Conservation (phyloP, 2,797 vertebrate genomes). For the Gobionotothen gibberifrons region DNA sequence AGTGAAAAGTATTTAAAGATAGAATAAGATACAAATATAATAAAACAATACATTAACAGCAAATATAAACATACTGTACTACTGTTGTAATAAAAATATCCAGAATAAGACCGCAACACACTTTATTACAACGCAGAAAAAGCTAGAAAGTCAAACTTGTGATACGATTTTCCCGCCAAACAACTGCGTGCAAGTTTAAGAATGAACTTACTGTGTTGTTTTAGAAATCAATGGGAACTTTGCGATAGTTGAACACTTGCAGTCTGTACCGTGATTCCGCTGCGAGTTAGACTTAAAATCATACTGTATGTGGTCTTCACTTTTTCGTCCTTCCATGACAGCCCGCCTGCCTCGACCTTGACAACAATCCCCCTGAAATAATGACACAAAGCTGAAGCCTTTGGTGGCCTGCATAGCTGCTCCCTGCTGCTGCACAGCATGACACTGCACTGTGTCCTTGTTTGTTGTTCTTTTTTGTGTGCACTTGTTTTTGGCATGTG, state of each 20-base stretch:
- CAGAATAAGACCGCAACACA: neutral
- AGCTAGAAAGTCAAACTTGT: neutral
- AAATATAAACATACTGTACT: too few species aligned
- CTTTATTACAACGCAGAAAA: neutral
- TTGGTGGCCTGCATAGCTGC: slow-evolving; percentile 45
- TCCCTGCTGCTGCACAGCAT: slow-evolving; percentile 58
- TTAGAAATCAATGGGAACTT: neutral
- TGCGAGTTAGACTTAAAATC: neutral
- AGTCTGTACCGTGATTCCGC: neutral
- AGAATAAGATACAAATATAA: too few species aligned
- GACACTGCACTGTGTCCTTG: slow-evolving; percentile 53
- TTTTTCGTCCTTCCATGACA: slow-evolving; percentile 28
- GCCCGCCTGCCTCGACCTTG: slow-evolving; percentile 57
- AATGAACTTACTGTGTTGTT: neutral
- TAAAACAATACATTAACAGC: too few species aligned
- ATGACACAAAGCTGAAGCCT: slow-evolving; percentile 36
- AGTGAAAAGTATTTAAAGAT: too few species aligned
- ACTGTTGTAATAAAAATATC: neutral
- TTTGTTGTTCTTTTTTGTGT: slow-evolving; percentile 49
- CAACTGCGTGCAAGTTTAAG: neutral
- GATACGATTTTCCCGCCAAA: neutral
- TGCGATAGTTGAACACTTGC: neutral
- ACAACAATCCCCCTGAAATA: slow-evolving; percentile 51
- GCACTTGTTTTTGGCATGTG: slow-evolving; percentile 20
- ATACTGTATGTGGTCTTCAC: neutral